phyloP scores from a whole-genome alignment of 2,113 vertebrate genomes.

The Megaleporinus macrocephalus region DNA sequence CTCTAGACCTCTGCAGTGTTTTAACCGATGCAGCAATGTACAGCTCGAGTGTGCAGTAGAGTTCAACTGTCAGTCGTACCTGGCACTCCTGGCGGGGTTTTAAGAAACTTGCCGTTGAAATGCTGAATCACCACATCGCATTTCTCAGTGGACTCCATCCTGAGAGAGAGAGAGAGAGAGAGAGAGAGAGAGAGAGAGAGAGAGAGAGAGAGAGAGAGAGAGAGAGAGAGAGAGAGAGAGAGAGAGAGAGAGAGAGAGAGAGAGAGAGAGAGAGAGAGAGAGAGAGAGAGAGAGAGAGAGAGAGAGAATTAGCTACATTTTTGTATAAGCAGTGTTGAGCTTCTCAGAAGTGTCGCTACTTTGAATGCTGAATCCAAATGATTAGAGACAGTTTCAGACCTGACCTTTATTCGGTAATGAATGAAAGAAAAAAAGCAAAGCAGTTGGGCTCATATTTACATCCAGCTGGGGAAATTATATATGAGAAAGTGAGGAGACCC shows the following conservation, averaged over 20 bases:
- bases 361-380: not conserved
- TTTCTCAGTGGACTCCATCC: constrained; percentile 93
- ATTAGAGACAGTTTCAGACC: not conserved
- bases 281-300: constrained; percentile 40
- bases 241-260: constrained; percentile 46
- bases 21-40: constrained; percentile 28
- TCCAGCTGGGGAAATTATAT: not conserved
- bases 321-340: not conserved
- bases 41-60: constrained; percentile 7
- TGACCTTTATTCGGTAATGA: not conserved
- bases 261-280: constrained; percentile 21
- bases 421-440: not conserved
- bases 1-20: constrained; percentile 38
- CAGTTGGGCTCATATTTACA: not conserved
- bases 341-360: not conserved
- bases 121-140: constrained; percentile 92
- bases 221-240: constrained; percentile 33
- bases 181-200: not conserved
- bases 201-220: constrained; percentile 15
- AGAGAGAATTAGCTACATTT: no score
- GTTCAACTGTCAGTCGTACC: constrained; percentile 70
- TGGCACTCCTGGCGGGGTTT: constrained; percentile 90
- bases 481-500: no score
- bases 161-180: constrained; percentile 56
- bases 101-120: constrained; percentile 93